Evolutionary conservation across 2,113 vertebrate species (phyloP).

Genomic region (Turnix velox): DNA sequence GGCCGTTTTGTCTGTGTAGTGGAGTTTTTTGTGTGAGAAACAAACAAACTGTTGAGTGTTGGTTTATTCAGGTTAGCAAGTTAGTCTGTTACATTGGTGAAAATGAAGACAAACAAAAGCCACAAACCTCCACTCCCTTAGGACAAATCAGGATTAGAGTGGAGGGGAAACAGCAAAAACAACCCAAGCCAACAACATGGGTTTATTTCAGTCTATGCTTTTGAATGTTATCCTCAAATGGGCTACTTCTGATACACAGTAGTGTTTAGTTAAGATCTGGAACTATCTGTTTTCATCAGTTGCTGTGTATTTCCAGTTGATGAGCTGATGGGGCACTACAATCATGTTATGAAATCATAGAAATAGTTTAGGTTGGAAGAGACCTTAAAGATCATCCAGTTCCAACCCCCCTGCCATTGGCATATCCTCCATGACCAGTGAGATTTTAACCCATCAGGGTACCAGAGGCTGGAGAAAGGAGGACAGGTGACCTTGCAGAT

Average conservation of each 20-base stretch:
- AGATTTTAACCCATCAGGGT: too few relatives aligned
- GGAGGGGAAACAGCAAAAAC: background rate
- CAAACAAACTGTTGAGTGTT: background rate
- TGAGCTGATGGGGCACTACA: background rate
- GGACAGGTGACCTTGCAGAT: too few relatives aligned
- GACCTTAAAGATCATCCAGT: too few relatives aligned
- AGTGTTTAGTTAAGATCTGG: background rate
- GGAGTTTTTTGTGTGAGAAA: background rate
- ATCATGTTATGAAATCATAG: background rate
- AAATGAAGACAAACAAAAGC: background rate
- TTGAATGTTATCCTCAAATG: background rate
- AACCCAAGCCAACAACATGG: background rate
- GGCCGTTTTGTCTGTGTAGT: background rate
- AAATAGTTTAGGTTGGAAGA: too few relatives aligned
- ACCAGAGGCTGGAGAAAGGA: too few relatives aligned
- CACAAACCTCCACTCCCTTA: background rate
- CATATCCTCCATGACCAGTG: too few relatives aligned
- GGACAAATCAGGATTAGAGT: background rate
- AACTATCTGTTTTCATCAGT: rapidly evolving
- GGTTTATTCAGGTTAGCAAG: background rate
- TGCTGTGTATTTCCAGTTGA: background rate
- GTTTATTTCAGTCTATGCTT: background rate
- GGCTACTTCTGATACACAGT: background rate
- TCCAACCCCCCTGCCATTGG: too few relatives aligned
- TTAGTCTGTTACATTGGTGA: background rate